Conservation (phyloP, 2,888 invertebrate species). For the Zhengitettix transpicula region DNA sequence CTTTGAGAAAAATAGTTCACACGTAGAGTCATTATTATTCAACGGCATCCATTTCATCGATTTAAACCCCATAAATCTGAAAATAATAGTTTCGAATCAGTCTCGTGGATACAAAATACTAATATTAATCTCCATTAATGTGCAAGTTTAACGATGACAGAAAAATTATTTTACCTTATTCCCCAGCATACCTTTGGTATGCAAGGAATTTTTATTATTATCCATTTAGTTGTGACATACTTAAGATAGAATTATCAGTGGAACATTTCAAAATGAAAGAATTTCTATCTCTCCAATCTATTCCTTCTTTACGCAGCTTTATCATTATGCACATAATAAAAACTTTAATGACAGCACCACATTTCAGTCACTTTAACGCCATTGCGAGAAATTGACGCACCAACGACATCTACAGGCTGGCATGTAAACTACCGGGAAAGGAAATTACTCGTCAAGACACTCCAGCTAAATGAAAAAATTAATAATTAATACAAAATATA, state of each 20-base stretch:
- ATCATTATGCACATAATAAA: background rate
- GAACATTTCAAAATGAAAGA: background rate
- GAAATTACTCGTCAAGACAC: background rate
- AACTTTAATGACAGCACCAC: background rate
- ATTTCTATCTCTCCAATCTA: too few species aligned
- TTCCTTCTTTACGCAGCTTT: background rate
- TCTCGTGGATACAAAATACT: too few species aligned
- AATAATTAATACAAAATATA: too few species aligned
- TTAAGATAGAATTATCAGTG: background rate
- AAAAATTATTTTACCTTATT: background rate
- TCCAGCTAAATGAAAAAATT: too few species aligned
- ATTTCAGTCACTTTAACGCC: background rate
- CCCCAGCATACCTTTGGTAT: background rate
- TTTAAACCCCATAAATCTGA: background rate
- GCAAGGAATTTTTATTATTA: constrained; percentile 1
- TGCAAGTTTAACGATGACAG: too few species aligned
- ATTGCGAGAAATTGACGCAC: background rate
- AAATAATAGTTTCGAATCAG: too few species aligned
- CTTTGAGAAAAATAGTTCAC: background rate
- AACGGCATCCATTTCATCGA: background rate
- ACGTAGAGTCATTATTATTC: background rate
- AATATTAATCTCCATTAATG: too few species aligned
- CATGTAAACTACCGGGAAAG: background rate
- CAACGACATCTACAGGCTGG: background rate
- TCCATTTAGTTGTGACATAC: background rate